phyloP scores from a whole-genome alignment of 2,888 invertebrate species.

The Resseliella maxima region DNA sequence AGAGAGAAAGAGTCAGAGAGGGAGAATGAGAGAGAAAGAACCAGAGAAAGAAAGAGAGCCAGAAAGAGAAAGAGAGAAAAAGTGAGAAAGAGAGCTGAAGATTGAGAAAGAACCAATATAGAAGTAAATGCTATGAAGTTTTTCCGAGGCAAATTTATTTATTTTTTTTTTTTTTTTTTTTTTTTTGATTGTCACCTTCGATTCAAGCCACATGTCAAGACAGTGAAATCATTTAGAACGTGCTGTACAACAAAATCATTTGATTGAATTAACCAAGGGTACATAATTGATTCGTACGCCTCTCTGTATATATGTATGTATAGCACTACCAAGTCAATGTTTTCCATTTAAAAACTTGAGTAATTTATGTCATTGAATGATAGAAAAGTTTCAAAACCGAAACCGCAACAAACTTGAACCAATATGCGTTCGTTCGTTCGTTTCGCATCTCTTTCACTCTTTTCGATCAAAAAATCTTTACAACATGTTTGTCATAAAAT shows the following conservation, averaged over 20 bases:
- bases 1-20: too few relatives aligned
- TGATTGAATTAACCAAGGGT: slow-evolving; percentile 51
- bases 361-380: slow-evolving; percentile 42
- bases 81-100: too few relatives aligned
- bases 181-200: slow-evolving; percentile 24
- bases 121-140: too few relatives aligned
- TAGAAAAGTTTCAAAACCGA: slow-evolving; percentile 24
- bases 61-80: too few relatives aligned
- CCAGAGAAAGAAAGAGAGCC: too few relatives aligned
- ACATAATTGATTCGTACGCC: slow-evolving; percentile 28
- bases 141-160: too few relatives aligned
- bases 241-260: neutral
- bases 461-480: neutral
- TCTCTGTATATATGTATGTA: neutral
- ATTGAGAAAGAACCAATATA: too few relatives aligned
- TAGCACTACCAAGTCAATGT: neutral
- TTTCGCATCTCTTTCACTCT: neutral
- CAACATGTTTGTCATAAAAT: slow-evolving; percentile 18
- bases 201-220: neutral
- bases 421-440: neutral
- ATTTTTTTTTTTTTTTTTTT: too few relatives aligned
- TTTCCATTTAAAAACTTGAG: neutral
- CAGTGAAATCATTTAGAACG: slow-evolving; percentile 14
- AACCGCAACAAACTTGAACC: slow-evolving; percentile 36
- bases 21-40: too few relatives aligned